Evolutionary conservation across 2,888 invertebrate species (phyloP), one percentile per base, ranked within the genome.

Genomic region (Cephus rjabovi): DNA sequence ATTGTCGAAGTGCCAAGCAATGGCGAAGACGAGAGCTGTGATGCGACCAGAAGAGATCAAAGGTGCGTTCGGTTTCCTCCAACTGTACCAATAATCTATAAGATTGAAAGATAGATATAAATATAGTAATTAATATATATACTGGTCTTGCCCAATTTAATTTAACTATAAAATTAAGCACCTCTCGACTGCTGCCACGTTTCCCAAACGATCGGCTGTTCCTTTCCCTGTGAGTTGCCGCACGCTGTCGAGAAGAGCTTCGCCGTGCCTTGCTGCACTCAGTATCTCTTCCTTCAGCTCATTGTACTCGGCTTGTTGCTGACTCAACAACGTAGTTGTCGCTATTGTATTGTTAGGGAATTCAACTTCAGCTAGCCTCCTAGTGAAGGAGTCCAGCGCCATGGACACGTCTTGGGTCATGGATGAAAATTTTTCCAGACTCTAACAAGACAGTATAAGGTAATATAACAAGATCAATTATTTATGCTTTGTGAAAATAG

Each of bases 301-400:
- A 76, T 92, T 93, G 89, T 94, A 95, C 92, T 95, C 95, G 84
- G 93, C 91, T 90, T 95, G 96, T 92, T 98, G 98, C 89, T 95
- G 95, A 91, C 96, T 95, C 86, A 99, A 94, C 86, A 98, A 93
- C 88, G 96, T 95, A 92, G 97, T 96, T 82, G 98, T 98, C 85
- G 97, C 96, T 88, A 96, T 95, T 40, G 97, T 98, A 90, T 98
- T 98, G 92, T 98, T 98, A 30, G 98, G 98, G 93, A 98, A 96
- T 92, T 98, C 98, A 85, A 95, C 96, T 92, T 98, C 98, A 84
- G 97, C 96, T 86, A 98, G 95, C 85, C 95, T 95, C 89, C 96
- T 95, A 87, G 98, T 98, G 90, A 98, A 97, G 82, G 95, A 95
- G 89, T 97, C 97, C 88, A 99, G 93, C 85, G 96, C 95, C 82